phyloP scores from a whole-genome alignment of 2,113 vertebrate genomes.

The Odobenus rosmarus region DNA sequence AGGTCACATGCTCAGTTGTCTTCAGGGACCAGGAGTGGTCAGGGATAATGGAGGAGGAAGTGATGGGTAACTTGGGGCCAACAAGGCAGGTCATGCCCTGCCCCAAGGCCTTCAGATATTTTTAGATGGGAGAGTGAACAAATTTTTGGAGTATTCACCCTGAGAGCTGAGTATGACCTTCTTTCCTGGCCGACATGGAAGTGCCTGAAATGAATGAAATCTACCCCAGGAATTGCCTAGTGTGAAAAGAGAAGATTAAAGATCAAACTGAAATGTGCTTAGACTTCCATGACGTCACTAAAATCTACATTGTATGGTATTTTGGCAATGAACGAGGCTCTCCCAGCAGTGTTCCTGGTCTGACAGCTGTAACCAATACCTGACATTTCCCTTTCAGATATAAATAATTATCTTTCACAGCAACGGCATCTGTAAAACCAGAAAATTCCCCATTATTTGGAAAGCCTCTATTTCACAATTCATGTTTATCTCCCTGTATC shows the following conservation, averaged over 20 bases:
- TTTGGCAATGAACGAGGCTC: background rate
- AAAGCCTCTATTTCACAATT: background rate
- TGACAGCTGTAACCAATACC: background rate
- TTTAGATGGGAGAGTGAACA: background rate
- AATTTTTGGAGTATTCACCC: background rate
- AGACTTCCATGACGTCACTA: background rate
- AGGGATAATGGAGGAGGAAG: too few species aligned
- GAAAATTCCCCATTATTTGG: background rate
- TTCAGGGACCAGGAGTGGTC: background rate
- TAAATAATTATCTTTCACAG: constrained; percentile 44
- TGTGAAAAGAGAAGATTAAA: background rate
- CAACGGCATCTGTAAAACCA: background rate
- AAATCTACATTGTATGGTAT: background rate
- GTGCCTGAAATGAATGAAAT: background rate
- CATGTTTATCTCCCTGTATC: background rate
- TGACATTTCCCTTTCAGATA: background rate
- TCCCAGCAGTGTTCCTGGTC: background rate
- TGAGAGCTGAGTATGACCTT: background rate
- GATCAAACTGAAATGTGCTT: background rate
- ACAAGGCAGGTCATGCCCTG: accelerated
- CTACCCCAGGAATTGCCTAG: background rate
- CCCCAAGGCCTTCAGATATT: background rate
- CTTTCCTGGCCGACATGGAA: background rate
- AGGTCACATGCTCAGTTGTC: background rate
- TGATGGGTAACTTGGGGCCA: background rate